Evolutionary conservation across 1,140 invertebrate genomes (phyloP), one percentile per base, ranked within the genome.

Genomic region (Arion vulgaris): DNA sequence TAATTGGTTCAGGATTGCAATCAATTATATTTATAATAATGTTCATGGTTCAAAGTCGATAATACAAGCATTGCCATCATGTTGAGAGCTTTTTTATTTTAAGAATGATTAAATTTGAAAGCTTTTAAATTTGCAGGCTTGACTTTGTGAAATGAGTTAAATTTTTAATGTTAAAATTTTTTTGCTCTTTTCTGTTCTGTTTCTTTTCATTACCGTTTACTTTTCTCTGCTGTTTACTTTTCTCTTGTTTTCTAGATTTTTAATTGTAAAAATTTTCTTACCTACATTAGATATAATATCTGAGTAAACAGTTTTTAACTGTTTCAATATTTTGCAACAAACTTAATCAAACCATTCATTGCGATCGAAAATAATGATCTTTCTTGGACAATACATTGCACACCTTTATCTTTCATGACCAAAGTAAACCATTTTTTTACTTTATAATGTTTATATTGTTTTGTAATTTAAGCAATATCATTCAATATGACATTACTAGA

Each of bases 91-190:
- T 66, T 66, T 28, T 66, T 26, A 15, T 66, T 66, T 66, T 66
- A 66, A 66, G 19, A n/a, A n/a, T 66, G 62, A 66, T 66, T 66
- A 66, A 66, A 66, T 66, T 66, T 66, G 17, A 66, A 66, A 32
- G 28, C n/a, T 66, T 66, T 66, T 32, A 66, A 66, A 32, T 66
- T 23, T n/a, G 17, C 28, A 32, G 62, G 17, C 62, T 66, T 45
- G 78, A 39, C 28, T 34, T 80, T 26, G 49, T 68, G 38, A 68
- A 45, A 11, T 38, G 28, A 26, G 32, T 38, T 80, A 28, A 28
- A 17, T n/a, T 38, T n/a, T 39, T 39, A 38, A 38, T n/a, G 7
- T 41, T 39, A 17, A 53, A 34, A 1, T 26, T 53, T 17, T 51
- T 49, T 34, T 57, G 26, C 1, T n/a, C n/a, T 9, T 57, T 57